phyloP scores from a whole-genome alignment of 2,113 vertebrate genomes.

The Urocitellus parryii region DNA sequence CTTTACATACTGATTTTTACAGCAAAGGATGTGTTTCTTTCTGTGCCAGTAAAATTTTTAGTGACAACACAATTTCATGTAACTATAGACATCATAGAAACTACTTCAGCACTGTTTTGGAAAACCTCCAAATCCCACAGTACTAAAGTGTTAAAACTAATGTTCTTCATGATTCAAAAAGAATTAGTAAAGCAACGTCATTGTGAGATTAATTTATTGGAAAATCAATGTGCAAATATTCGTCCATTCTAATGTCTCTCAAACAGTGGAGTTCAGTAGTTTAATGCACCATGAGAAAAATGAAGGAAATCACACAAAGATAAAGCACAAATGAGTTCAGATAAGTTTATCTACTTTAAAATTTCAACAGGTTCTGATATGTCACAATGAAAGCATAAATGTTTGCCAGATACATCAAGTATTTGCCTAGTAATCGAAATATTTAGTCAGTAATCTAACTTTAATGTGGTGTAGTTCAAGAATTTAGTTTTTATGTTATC shows the following conservation, averaged over 20 bases:
- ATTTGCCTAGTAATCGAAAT: not conserved
- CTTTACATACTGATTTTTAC: not conserved
- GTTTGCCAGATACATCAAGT: not conserved
- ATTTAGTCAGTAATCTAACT: not conserved
- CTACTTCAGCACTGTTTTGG: not conserved
- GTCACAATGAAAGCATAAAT: not conserved
- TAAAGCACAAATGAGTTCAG: not conserved
- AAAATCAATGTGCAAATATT: not conserved
- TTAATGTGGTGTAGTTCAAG: not conserved
- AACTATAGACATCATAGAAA: not conserved
- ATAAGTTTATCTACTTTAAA: not conserved
- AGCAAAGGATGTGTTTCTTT: not conserved
- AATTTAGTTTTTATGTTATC: not conserved
- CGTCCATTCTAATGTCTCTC: not conserved
- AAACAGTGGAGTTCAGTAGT: not conserved
- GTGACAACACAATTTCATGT: not conserved
- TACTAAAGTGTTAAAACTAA: not conserved
- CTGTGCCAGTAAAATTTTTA: not conserved
- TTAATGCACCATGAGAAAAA: not conserved
- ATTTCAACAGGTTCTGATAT: not conserved
- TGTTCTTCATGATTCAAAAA: not conserved
- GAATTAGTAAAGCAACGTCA: not conserved
- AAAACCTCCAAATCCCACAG: not conserved
- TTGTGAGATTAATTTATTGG: not conserved
- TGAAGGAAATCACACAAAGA: not conserved